These are phyloP conservation scores for Pygoscelis adeliae DNA, from an alignment of 2,113 vertebrate species.

Conservation along the genomic window DNA sequence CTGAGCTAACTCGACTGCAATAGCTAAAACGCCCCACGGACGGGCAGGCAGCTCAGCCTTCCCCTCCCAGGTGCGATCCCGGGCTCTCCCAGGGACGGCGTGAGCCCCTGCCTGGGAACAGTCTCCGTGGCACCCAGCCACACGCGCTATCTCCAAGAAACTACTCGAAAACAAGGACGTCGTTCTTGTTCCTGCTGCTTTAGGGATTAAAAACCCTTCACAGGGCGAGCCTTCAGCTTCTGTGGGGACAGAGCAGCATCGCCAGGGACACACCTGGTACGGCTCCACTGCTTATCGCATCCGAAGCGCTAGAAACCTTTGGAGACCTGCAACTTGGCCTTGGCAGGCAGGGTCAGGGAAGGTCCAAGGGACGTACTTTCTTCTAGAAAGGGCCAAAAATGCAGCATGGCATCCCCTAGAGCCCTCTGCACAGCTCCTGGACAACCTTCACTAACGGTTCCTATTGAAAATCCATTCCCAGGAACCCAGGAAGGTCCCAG, in stretches of 20 bases:
- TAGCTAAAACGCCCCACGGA: not conserved
- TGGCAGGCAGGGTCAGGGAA: not conserved
- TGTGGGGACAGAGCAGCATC: not conserved
- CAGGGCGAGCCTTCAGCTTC: not conserved
- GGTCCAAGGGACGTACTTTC: not conserved
- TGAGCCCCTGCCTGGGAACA: not conserved
- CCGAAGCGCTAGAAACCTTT: not conserved
- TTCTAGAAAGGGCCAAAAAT: not conserved
- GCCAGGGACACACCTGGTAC: no score
- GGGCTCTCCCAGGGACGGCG: not conserved
- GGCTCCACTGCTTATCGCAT: rapidly evolving
- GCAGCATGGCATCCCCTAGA: not conserved
- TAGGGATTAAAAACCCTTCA: not conserved
- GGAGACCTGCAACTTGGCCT: not conserved
- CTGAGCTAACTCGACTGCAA: rapidly evolving
- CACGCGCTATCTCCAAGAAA: rapidly evolving
- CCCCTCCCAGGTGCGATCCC: not conserved
- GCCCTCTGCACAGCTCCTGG: not conserved
- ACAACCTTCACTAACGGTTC: rapidly evolving
- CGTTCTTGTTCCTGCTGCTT: not conserved
- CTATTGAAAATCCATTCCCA: not conserved
- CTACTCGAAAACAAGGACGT: rapidly evolving
- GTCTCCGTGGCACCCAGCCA: rapidly evolving
- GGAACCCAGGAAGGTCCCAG: not conserved
- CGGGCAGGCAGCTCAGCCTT: not conserved